Percentiles rank a stretch among this genome's conserved stretches.
These are phyloP conservation scores for Clarias macrocephalus DNA, from an alignment of 2,113 vertebrate species.

Conservation along the genomic window DNA sequence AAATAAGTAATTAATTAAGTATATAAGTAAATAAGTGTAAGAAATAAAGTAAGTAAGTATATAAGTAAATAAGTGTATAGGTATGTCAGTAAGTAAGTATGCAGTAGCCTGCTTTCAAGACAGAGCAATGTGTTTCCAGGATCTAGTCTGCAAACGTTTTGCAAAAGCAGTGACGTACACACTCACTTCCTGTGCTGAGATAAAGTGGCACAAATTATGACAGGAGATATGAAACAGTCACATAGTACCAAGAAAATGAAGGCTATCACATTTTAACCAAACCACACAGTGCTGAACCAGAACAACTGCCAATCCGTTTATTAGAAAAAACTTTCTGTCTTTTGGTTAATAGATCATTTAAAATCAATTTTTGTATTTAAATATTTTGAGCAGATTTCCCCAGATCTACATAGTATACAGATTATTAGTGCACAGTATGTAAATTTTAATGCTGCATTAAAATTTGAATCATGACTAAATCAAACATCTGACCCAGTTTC, in stretches of 20 bases:
- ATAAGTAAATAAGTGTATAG: neutral
- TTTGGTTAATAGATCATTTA: neutral
- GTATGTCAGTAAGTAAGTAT: neutral
- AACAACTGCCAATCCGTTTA: neutral
- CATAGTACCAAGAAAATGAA: constrained; percentile 1
- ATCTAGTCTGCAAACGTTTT: constrained; percentile 28
- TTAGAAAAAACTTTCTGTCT: neutral
- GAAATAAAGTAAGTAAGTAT: too few species aligned
- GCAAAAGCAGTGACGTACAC: constrained; percentile 2
- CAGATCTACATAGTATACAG: neutral
- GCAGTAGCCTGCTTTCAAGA: neutral
- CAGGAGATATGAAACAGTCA: constrained; percentile 24
- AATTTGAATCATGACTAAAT: neutral
- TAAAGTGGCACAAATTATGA: neutral
- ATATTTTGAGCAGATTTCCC: neutral
- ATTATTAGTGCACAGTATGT: neutral
- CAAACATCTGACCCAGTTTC: neutral
- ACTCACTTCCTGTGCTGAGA: constrained; percentile 39
- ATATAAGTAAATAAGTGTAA: too few species aligned
- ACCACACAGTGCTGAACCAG: constrained; percentile 1
- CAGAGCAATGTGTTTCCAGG: neutral
- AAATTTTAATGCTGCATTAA: neutral
- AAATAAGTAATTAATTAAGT: too few species aligned
- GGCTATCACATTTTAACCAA: neutral
- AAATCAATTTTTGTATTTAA: neutral